Base-by-base conservation (phyloP, 2,888 invertebrate genomes). In the Andrena bucephala region DNA sequence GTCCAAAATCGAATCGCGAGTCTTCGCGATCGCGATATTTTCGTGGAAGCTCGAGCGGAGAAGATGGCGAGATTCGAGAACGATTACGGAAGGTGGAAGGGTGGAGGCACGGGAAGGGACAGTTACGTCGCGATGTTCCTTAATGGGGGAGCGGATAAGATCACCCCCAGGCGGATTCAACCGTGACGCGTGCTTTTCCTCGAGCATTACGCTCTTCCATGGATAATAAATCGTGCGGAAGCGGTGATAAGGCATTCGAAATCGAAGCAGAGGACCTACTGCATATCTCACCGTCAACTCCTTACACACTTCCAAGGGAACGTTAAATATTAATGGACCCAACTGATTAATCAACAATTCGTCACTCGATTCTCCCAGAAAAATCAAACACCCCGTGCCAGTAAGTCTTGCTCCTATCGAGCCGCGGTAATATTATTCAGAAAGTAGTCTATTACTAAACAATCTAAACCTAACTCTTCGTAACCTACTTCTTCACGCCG, bases 141-240 rank as follows among this genome's bases (percentile, higher is more conserved):
- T 89, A 90, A 88, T 90, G 84, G 87, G 80, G 71, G 60, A 69
- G 42, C 77, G 78, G 91, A 91, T 91, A 91, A 88, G 85, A 91
- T 91, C 90, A 87, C 85, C 87, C 27, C 62, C 69, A 73, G 63
- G 57, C 50, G 74, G 68, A 83, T 84, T 79, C 71, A 71, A 63
- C 84, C 85, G 77, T 87, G 83, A 70, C 62, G 67, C 70, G 54
- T 74, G 70, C 63, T 80, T 69, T 78, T 78, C 70, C 82, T 48
- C 27, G 54, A 33, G 57, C 62, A 76, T 77, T 70, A 54, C 20
- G 31, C 65, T 70, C 62, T 67, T 60, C 60, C n/a, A 62, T 72
- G 78, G 75, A 36, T 68, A 65, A 85, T 87, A 87, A 89, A 89
- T 89, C 84, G 74, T 20, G 24, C 77, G 85, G 87, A 87, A 87